Base-by-base conservation (phyloP, 1,140 invertebrate species). In the Cotesia chilonis region DNA sequence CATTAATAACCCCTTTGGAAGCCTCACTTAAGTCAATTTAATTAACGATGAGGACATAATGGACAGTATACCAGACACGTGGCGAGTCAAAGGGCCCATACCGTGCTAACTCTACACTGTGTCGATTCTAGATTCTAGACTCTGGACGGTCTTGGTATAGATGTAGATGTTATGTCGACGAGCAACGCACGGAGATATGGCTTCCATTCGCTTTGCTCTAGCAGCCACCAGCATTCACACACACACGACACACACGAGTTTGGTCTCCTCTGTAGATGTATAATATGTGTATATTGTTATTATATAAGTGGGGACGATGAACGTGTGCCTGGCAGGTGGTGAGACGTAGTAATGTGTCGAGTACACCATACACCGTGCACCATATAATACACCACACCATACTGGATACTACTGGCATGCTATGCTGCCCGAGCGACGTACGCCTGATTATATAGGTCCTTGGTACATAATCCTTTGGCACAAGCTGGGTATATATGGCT, bases 361-460 rank as follows among this genome's bases (percentile, higher is more conserved):
- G 41, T 47, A 70, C 41, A 61, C 51, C 59, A 69, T 55, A 71
- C 52, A 28, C 28, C 28, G 28, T 28, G 28, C 1, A 28, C 28
- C 28, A 28, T 28, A 28, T 28, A 28, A 28, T 28, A 2, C 28
- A 28, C 28, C 28, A 28, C 28, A 28, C 28, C 28, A 28, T 28
- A 28, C 28, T 28, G 28, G 28, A 28, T 65, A 38, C 35, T 69
- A 60, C 55, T 69, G 61, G 70, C 70, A 28, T 28, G 28, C 28
- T 28, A 28, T 28, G 28, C 28, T 28, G 3, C 28, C 28, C 28
- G 28, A 28, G 28, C 70, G 28, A 36, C 63, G 63, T 71, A 47
- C 28, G 60, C 51, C 61, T 66, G 70, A 71, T 71, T 71, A 71
- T 57, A 71, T 66, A 66, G 60, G 36, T 20, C 38, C 60, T 61